Conservation (phyloP, 2,888 invertebrate genomes). For the Nephrotoma guestfalica region DNA sequence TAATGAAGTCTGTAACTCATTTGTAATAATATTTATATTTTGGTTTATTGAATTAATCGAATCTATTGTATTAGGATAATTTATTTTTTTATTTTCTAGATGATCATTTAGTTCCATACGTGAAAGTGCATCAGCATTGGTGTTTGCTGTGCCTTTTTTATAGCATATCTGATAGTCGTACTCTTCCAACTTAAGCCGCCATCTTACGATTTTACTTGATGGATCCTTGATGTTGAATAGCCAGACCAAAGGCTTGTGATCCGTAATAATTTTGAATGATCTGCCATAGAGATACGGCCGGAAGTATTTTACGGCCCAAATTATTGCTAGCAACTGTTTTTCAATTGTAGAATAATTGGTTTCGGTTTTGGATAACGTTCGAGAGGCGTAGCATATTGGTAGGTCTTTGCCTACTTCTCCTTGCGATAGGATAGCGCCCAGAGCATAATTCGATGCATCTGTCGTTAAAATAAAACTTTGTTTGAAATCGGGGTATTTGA, state of each 20-base stretch:
- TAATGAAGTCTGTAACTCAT: too few species aligned
- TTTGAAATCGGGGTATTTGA: too few species aligned
- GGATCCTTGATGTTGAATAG: neutral
- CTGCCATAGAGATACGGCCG: too few species aligned
- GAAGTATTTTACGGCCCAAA: too few species aligned
- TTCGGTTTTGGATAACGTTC: neutral
- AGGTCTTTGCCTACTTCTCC: neutral
- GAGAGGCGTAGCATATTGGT: neutral
- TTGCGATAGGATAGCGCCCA: neutral
- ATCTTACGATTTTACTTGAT: neutral
- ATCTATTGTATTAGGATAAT: too few species aligned
- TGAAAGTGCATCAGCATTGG: neutral
- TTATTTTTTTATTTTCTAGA: too few species aligned
- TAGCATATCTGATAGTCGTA: neutral
- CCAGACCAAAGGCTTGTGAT: constrained; percentile 16
- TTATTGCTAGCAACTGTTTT: neutral
- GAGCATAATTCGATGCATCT: neutral
- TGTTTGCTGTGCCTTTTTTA: neutral
- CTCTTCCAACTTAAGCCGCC: neutral
- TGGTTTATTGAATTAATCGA: too few species aligned
- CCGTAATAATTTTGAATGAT: too few species aligned
- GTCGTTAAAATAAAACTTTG: neutral
- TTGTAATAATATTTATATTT: too few species aligned
- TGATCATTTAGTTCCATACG: too few species aligned
- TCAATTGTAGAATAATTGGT: neutral